Evolutionary conservation across 2,113 vertebrate species (phyloP), one percentile per base, ranked within the genome.

Genomic region (Rhodinocichla rosea): DNA sequence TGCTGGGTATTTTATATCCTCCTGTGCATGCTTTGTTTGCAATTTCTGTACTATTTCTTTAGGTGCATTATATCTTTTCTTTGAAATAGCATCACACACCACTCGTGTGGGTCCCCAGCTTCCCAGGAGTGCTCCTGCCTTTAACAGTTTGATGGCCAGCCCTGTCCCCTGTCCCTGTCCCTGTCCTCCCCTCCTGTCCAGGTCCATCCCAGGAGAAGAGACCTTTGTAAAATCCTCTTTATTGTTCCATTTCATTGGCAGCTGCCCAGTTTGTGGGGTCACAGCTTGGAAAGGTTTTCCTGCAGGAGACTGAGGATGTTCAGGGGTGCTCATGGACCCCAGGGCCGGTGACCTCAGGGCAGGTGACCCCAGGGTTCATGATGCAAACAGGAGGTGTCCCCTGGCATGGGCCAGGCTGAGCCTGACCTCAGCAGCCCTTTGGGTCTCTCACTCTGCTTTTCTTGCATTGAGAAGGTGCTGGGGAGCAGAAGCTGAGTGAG

Each of bases 21-120:
- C 81, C 93, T 26, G 84, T 92, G 87, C 87, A 90, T 80, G 93
- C 93, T 96, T 96, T 96, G 95, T 96, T 95, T 92, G 92, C 95
- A 92, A 81, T 95, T 95, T 95, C 95, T 93, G 85, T 94, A 84
- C 47, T 33, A 18, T 95, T 95, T 96, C 94, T 94, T 92, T 83
- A 94, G 88, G 76, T 68, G 85, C 52, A 60, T 95, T 93, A 89
- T 93, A 93, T 92, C 64, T 93, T 90, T 96, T 27, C 96, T 60
- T 90, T 94, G 94, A 64, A 95, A 90, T 32, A 92, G 32, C 90
- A 45, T 59, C 94, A n/a, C 79, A 27, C 11, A 1, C 27, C 1
- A 2, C 68, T 44, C 8, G 0, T 56, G 65, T 28, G 1, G 47
- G 32, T 40, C 40, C 30, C 35, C 63, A 14, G 81, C 74, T 73